Percentiles rank a stretch among this genome's conserved stretches.
phyloP scores from a whole-genome alignment of 2,888 invertebrate genomes.

The Eurytoma adleriae region DNA sequence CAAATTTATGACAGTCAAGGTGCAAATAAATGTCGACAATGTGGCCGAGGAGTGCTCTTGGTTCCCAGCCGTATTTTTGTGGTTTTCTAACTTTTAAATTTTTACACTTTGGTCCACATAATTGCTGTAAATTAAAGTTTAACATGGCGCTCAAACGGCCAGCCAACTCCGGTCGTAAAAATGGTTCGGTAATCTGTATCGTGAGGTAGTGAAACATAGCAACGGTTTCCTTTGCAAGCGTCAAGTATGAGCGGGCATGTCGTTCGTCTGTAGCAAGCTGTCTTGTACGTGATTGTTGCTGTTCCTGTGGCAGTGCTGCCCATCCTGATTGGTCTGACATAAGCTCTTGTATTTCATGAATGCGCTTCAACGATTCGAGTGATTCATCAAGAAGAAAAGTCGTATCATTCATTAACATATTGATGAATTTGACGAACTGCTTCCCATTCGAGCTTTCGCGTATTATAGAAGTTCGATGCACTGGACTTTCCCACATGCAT shows the following conservation, averaged over 20 bases:
- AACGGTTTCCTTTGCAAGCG: constrained; percentile 95
- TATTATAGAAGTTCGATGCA: constrained; percentile 91
- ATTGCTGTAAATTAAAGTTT: constrained; percentile 97
- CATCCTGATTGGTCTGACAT: constrained; percentile 85
- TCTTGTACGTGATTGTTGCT: constrained; percentile 86
- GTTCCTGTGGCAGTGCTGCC: constrained; percentile 82
- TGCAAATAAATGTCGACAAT: constrained; percentile 98
- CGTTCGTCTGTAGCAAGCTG: constrained; percentile 90
- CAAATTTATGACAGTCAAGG: constrained; percentile 93
- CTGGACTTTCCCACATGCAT: constrained; percentile 94
- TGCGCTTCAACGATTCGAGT: constrained; percentile 91
- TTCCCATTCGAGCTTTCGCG: constrained; percentile 93
- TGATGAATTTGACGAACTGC: constrained; percentile 97
- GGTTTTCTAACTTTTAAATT: constrained; percentile 94
- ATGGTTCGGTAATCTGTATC: constrained; percentile 95
- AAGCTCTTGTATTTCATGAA: constrained; percentile 91
- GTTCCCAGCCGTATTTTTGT: constrained; percentile 98
- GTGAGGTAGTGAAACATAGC: constrained; percentile 99
- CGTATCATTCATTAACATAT: constrained; percentile 99
- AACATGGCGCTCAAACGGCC: constrained; percentile 98
- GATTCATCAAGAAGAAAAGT: constrained; percentile 98
- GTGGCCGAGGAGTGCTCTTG: constrained; percentile 91
- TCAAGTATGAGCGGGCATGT: constrained; percentile 93
- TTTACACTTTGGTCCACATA: constrained; percentile 97
- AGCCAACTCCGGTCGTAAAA: constrained; percentile 94